Evolutionary conservation across 2,113 vertebrate species (phyloP).

Genomic region (Megaptera novaeangliae): DNA sequence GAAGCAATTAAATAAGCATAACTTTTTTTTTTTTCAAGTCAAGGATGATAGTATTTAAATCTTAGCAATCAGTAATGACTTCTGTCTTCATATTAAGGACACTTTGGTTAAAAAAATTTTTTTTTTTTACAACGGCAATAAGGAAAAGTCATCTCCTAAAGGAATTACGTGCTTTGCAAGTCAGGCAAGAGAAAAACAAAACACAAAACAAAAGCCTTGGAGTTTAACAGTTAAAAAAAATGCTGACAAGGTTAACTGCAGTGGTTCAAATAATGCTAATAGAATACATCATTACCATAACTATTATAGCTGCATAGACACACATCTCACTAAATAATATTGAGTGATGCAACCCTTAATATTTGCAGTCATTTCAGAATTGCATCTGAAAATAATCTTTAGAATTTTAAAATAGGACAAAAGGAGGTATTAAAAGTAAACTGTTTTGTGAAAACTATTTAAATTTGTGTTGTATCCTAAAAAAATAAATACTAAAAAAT

Average conservation of each 20-base stretch:
- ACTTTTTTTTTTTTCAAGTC: constrained; percentile 43
- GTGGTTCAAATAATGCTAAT: constrained; percentile 62
- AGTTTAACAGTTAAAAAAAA: constrained; percentile 56
- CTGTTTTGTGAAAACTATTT: background rate
- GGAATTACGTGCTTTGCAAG: constrained; percentile 36
- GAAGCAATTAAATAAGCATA: background rate
- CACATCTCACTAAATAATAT: constrained; percentile 49
- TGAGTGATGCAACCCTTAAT: constrained; percentile 5
- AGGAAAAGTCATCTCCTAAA: background rate
- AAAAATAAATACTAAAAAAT: background rate
- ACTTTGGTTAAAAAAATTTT: background rate
- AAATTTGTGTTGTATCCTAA: background rate
- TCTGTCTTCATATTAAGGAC: constrained; percentile 18
- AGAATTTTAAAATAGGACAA: constrained; percentile 50
- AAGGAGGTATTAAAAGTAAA: constrained; percentile 29
- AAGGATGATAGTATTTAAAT: background rate
- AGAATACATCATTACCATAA: constrained; percentile 67
- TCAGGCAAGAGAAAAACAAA: constrained; percentile 44
- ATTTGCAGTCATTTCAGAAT: constrained; percentile 63
- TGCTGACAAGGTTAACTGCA: constrained; percentile 72
- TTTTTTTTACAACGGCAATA: constrained; percentile 28
- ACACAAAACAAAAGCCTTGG: constrained; percentile 17
- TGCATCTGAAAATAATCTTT: constrained; percentile 13
- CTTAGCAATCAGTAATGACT: background rate
- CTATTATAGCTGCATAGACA: constrained; percentile 52